A percentile compares a stretch with the other conserved stretches of the same genome.
These are phyloP conservation scores for Dicentrarchus labrax DNA, from an alignment of 2,113 vertebrate genomes.

Conservation along the genomic window DNA sequence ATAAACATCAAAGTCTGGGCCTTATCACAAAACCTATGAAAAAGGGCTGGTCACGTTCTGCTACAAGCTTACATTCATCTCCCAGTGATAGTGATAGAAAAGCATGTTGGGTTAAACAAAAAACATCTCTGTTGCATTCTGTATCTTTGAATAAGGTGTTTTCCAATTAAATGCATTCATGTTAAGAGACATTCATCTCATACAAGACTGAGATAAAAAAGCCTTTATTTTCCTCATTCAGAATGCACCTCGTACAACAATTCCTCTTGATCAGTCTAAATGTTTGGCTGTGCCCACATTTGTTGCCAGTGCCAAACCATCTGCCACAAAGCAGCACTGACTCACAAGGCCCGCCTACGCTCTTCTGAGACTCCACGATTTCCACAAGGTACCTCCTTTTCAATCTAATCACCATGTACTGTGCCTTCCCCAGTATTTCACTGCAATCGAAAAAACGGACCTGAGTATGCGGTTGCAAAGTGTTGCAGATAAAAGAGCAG, in stretches of 20 bases:
- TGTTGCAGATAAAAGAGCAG: slow-evolving; percentile 49
- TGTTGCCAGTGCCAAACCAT: slow-evolving; percentile 70
- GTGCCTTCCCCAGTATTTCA: slow-evolving; percentile 26
- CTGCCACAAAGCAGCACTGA: slow-evolving; percentile 72
- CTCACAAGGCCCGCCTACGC: slow-evolving; percentile 66
- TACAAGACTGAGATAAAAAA: neutral
- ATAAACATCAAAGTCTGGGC: neutral
- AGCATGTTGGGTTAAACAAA: neutral
- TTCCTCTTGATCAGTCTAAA: slow-evolving; percentile 38
- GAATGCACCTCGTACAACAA: slow-evolving; percentile 23
- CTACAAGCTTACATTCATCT: neutral
- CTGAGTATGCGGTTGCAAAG: slow-evolving; percentile 37
- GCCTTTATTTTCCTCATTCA: neutral
- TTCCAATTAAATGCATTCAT: neutral
- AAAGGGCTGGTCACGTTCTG: neutral
- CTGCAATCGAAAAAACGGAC: slow-evolving; percentile 36
- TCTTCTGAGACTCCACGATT: slow-evolving; percentile 56
- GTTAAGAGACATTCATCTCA: neutral
- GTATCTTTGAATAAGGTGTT: neutral
- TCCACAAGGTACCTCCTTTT: slow-evolving; percentile 61
- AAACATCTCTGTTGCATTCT: neutral
- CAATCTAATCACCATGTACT: slow-evolving; percentile 42
- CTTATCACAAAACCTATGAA: slow-evolving; percentile 8
- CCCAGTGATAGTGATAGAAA: too few species aligned
- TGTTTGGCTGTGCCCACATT: slow-evolving; percentile 60